Base-by-base conservation (phyloP, 2,797 vertebrate genomes). In the Darevskia nairensis region DNA sequence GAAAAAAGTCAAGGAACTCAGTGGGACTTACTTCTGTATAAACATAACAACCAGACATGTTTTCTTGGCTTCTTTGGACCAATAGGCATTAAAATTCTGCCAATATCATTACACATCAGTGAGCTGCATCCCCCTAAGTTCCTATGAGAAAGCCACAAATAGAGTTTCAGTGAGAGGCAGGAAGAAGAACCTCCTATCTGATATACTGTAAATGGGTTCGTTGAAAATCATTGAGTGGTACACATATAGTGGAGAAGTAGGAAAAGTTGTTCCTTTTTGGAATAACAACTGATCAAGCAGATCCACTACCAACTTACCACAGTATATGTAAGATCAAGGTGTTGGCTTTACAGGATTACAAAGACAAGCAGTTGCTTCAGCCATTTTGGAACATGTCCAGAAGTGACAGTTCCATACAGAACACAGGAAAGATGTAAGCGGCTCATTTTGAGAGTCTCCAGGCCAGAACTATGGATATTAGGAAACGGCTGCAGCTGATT, bases 321-420 rank as follows among this genome's bases (percentile, higher is more conserved):
- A 68, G 8, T 41, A n/a, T 17, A 93, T 90, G 79, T 76, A 78
- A 84, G 17, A 87, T 25, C 74, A 80, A 15, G 85, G 39, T 79
- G 11, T 27, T 88, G 41, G 11, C 39, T 90, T 86, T 88, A 81
- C 5, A 82, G 41, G 19, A 35, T 89, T 21, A 29, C 23, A 5
- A 13, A 17, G 10, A 35, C 6, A 41, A 23, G 21, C 19, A 35
- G 6, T 1, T 1, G 3, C 41, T 84, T 74, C 29, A 8, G n/a
- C 11, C 9, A 74, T 55, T 74, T 35, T 55, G 82, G 29, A 72
- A 55, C 27, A 25, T 2, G 10, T 21, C 23, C 8, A 71, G 44
- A 39, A 23, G 35, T 39, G 6, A 17, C 17, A 23, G 4, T 32
- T 35, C 69, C n/a, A 39, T 66, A 66, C 11, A 27, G 21, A 55